Evolutionary conservation across 1,140 invertebrate species (phyloP).

Genomic region (Drosophila grimshawi): DNA sequence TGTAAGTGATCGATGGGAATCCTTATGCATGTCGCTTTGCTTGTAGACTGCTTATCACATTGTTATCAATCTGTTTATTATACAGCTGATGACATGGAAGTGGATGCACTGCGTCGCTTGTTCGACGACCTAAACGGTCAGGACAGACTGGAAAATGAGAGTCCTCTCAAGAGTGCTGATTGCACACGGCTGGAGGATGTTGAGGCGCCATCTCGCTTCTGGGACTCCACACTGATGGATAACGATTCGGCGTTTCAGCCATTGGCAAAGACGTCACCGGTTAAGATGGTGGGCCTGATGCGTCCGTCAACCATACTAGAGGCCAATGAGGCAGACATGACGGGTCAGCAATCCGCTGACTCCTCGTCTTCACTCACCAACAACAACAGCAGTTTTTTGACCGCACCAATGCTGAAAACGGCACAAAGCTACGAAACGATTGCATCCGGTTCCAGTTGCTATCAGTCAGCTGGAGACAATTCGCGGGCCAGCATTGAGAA

Average conservation of each 20-base stretch:
- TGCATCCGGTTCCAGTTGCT: conserved; percentile 63
- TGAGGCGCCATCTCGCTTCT: conserved; percentile 74
- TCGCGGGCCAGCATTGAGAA: conserved; percentile 43
- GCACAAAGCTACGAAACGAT: conserved; percentile 13
- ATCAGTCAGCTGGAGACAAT: conserved; percentile 71
- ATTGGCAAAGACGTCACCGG: conserved; percentile 59
- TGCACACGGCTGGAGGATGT: conserved; percentile 78
- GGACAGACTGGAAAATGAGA: conserved; percentile 55
- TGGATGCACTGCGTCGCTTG: conserved; percentile 58
- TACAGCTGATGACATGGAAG: conserved; percentile 49
- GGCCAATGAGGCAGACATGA: conserved; percentile 54
- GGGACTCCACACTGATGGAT: conserved; percentile 50
- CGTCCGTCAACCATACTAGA: conserved; percentile 81
- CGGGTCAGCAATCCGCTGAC: conserved; percentile 34
- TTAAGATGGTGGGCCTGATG: conserved; percentile 78
- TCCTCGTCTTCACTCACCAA: conserved; percentile 35
- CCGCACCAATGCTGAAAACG: conserved; percentile 51
- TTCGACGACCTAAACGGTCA: conserved; percentile 50
- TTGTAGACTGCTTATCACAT: no score
- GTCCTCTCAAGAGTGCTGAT: conserved; percentile 64
- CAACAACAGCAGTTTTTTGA: conserved; percentile 57
- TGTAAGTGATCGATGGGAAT: conserved; percentile 11
- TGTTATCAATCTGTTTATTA: background rate
- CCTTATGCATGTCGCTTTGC: no score
- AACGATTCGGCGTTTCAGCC: conserved; percentile 37